These are phyloP conservation scores for Rhegmatorhina hoffmannsi DNA, from an alignment of 2,113 vertebrate species.

Conservation along the genomic window DNA sequence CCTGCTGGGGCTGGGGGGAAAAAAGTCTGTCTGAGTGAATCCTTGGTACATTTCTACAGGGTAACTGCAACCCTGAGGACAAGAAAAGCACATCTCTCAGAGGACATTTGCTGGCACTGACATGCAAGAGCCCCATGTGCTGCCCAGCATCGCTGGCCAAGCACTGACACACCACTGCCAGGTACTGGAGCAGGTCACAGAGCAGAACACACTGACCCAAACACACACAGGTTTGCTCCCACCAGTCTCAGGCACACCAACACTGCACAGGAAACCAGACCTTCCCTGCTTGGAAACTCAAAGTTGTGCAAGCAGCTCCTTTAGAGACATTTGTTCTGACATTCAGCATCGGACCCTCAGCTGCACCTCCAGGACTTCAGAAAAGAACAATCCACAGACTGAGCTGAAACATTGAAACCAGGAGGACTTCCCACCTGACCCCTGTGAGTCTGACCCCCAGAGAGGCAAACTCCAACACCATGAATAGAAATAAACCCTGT, in stretches of 20 bases:
- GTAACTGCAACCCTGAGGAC: neutral
- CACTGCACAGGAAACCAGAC: neutral
- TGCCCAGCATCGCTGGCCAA: neutral
- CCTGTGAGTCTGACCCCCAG: neutral
- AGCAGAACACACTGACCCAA: neutral
- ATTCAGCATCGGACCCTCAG: neutral
- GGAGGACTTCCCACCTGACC: neutral
- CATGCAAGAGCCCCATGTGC: neutral
- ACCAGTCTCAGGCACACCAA: neutral
- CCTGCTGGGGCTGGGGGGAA: conserved; percentile 16
- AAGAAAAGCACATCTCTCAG: neutral
- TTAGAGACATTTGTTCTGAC: neutral
- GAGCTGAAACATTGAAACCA: neutral
- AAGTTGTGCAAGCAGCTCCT: neutral
- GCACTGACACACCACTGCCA: neutral
- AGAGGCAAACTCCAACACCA: neutral
- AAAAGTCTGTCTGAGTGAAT: conserved; percentile 16
- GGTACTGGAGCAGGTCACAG: neutral
- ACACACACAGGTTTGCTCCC: neutral
- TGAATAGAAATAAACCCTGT: neutral
- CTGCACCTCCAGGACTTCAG: neutral
- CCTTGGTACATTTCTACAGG: neutral
- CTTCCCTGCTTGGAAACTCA: neutral
- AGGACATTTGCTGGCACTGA: neutral
- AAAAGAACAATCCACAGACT: neutral